Evolutionary conservation across 2,113 vertebrate species (phyloP), one percentile per base, ranked within the genome.

Genomic region (Seriola aureovittata): DNA sequence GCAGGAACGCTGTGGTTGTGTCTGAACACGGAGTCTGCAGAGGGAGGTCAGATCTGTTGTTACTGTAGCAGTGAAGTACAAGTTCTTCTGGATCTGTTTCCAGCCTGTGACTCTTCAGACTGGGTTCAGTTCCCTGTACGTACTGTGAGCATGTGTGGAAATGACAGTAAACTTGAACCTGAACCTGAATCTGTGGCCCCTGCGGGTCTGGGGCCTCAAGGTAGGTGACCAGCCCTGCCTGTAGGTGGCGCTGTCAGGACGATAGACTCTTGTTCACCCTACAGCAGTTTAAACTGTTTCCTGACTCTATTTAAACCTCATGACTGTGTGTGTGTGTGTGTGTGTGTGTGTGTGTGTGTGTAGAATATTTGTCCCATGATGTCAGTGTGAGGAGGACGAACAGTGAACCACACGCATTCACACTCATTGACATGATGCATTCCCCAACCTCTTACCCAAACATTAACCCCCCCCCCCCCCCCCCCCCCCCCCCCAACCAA

Each of bases 361-460:
- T 9, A 3, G 77, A 54, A 78, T 81, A 69, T 57, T 84, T 84
- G 44, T 79, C 55, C 63, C 55, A 73, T 84, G 75, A 84, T 78
- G 82, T 84, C 74, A 73, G 44, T 38, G 58, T 66, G 38, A 68
- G 63, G 21, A 40, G n/a, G n/a, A 23, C n/a, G 19, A 52, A 52
- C 19, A 21, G 34, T 58, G 55, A 25, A 58, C 55, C 36, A 64
- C 34, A 63, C 32, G 21, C 19, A 40, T 23, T 12, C n/a, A 57
- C 54, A 19, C 7, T 19, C 48, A 52, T 2, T 17, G 21, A 54
- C 52, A n/a, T 21, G 1, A 52, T 21, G 8, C 19, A 1, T 4
- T 12, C 9, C 10, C 54, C 21, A 6, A 40, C 34, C 34, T 6
- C 34, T 36, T 4, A 29, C 29, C 29, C 29, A 29, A 29, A 38